phyloP scores from a whole-genome alignment of 2,888 invertebrate genomes.

The Aporophyla lueneburgensis region DNA sequence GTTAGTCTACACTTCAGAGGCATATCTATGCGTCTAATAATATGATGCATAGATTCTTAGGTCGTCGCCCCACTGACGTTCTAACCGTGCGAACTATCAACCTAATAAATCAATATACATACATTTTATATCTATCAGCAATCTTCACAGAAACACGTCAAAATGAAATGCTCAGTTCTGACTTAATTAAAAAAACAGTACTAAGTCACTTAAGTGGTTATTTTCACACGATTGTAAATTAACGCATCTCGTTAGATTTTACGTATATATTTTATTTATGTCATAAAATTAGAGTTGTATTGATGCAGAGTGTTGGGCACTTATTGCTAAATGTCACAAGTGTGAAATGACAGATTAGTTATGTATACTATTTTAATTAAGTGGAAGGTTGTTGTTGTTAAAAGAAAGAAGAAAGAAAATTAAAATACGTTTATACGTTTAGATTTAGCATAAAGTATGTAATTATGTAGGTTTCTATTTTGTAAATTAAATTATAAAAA shows the following conservation, averaged over 20 bases:
- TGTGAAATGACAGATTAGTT: slow-evolving; percentile 14
- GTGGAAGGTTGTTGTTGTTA: slow-evolving; percentile 2
- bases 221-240: slow-evolving; percentile 70
- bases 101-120: slow-evolving; percentile 64
- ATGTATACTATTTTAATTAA: slow-evolving; percentile 1
- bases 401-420: too few relatives aligned
- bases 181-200: slow-evolving; percentile 66
- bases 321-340: slow-evolving; percentile 31
- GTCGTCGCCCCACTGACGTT: slow-evolving; percentile 43
- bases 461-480: not conserved
- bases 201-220: slow-evolving; percentile 64
- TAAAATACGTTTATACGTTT: too few relatives aligned
- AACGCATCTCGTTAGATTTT: slow-evolving; percentile 29
- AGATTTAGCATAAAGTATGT: slow-evolving; percentile 1
- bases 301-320: not conserved
- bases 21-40: slow-evolving; percentile 28
- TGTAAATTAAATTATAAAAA: not conserved
- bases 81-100: slow-evolving; percentile 63
- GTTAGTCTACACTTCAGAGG: slow-evolving; percentile 15
- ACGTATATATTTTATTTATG: slow-evolving; percentile 38
- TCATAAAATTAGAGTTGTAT: slow-evolving; percentile 45
- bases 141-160: slow-evolving; percentile 59
- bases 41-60: slow-evolving; percentile 24
- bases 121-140: slow-evolving; percentile 43
- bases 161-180: slow-evolving; percentile 63